A percentile compares a stretch with the other conserved stretches of the same genome.
phyloP scores from a whole-genome alignment of 1,140 invertebrate species.

The Drosophila mauritiana region DNA sequence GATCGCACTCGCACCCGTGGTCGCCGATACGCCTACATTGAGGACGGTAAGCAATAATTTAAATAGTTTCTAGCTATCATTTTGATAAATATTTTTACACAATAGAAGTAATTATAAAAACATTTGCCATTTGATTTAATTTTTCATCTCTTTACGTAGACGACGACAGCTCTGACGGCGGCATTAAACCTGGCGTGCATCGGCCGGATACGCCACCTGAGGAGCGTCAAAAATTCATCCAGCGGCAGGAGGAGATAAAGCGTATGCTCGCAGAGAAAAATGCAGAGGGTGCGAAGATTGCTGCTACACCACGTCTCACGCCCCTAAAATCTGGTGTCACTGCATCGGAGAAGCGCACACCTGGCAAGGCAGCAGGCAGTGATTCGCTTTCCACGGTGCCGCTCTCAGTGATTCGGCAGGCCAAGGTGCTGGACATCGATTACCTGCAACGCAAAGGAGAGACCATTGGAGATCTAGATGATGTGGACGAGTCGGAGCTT shows the following conservation, averaged over 20 bases:
- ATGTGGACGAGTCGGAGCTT: constrained; percentile 77
- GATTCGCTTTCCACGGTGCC: constrained; percentile 82
- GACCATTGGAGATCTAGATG: constrained; percentile 61
- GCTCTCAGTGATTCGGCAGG: constrained; percentile 80
- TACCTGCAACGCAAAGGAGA: constrained; percentile 84
- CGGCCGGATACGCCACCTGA: constrained; percentile 83
- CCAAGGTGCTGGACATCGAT: constrained; percentile 84
- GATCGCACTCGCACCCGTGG: constrained; percentile 88
- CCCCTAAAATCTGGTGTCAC: constrained; percentile 61
- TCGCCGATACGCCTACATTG: constrained; percentile 89
- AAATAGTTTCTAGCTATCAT: background rate
- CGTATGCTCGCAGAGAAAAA: constrained; percentile 84
- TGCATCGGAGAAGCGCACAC: constrained; percentile 58
- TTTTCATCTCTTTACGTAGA: constrained; percentile 28
- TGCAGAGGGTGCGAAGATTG: constrained; percentile 79
- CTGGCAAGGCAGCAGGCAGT: constrained; percentile 46
- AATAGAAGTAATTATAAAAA: background rate
- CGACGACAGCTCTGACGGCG: constrained; percentile 84
- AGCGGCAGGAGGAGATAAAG: constrained; percentile 83
- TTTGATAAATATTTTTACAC: background rate
- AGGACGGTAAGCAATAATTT: constrained; percentile 75
- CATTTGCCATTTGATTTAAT: background rate
- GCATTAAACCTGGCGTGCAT: constrained; percentile 86
- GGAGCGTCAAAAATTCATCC: constrained; percentile 83
- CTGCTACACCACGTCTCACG: constrained; percentile 77